Evolutionary conservation across 2,113 vertebrate species (phyloP).

Genomic region (Steatornis caripensis): DNA sequence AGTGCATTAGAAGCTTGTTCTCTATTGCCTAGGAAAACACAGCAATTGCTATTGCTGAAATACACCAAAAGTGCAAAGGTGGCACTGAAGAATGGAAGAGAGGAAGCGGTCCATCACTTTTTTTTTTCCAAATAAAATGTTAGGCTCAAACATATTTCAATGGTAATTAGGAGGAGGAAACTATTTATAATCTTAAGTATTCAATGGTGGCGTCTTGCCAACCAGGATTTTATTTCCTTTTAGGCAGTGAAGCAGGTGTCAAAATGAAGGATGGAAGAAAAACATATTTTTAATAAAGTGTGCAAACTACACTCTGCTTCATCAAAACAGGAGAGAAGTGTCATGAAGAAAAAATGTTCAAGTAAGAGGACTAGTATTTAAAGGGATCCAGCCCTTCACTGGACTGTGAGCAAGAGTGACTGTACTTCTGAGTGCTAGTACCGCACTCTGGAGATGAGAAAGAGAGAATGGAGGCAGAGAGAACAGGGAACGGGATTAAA

Average conservation of each 20-base stretch:
- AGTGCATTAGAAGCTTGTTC: not conserved
- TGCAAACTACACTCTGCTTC: slow-evolving; percentile 38
- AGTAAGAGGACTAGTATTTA: slow-evolving; percentile 63
- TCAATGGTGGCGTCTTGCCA: slow-evolving; percentile 1
- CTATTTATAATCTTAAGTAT: not conserved
- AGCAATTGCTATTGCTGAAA: not conserved
- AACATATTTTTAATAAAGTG: slow-evolving; percentile 42
- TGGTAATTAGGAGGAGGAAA: not conserved
- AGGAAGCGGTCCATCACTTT: not conserved
- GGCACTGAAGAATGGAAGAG: not conserved
- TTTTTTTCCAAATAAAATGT: not conserved
- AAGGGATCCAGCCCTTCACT: slow-evolving; percentile 42
- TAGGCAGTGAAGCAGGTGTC: slow-evolving; percentile 14
- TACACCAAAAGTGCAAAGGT: not conserved
- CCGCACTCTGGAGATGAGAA: not conserved
- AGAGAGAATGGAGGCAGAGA: not conserved
- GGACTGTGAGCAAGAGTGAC: not conserved
- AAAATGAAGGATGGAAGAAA: slow-evolving; percentile 36
- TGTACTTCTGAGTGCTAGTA: not conserved
- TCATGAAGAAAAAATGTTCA: slow-evolving; percentile 65
- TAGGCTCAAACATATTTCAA: slow-evolving; percentile 1
- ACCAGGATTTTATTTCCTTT: slow-evolving; percentile 31
- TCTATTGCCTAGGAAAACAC: not conserved
- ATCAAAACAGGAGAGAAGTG: slow-evolving; percentile 66
- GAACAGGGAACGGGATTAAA: not conserved